Base-by-base conservation (phyloP, 2,797 vertebrate species). In the Acipenser oxyrinchus region DNA sequence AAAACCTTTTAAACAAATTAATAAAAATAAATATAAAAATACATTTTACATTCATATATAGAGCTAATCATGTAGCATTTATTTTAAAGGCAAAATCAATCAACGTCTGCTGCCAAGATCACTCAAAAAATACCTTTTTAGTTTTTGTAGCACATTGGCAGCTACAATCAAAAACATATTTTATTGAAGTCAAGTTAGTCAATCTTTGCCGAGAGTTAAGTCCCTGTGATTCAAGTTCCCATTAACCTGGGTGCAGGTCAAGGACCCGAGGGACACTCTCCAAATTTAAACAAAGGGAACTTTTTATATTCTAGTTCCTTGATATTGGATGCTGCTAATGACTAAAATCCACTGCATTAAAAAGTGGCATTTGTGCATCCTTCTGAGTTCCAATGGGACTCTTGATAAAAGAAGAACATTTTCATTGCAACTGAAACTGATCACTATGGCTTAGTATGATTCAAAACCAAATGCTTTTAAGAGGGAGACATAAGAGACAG, bases 161-260 rank as follows among this genome's bases (percentile, higher is more conserved):
- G 75, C 75, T 76, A 77, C 77, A 81, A 73, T 66, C 73, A 82
- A 82, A 82, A 85, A 82, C 81, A 86, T 37, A 37, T 37, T 37
- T 37, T 37, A 37, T 37, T 37, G 37, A 37, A 37, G 6, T n/a
- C 11, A 58, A 58, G 6, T 58, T 6, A n/a, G 55, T n/a, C 6
- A 13, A 11, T 11, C 7, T 58, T 15, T n/a, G 9, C 15, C 18
- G 11, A 7, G 12, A 7, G 10, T 50, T 9, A 62, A 37, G 57
- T 63, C 59, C 51, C 37, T 49, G 37, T 48, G 52, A 52, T 66
- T 84, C 83, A 83, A 80, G 79, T 83, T 84, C 86, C 85, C 84
- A 88, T 87, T 87, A 85, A 86, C 83, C 83, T 81, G 77, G 73
- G 79, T 75, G 79, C 79, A 81, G 83, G 71, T 76, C 77, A 71